A percentile compares a stretch with the other conserved stretches of the same genome.
phyloP scores from a whole-genome alignment of 2,888 invertebrate species.

The Orchesella flavescens region DNA sequence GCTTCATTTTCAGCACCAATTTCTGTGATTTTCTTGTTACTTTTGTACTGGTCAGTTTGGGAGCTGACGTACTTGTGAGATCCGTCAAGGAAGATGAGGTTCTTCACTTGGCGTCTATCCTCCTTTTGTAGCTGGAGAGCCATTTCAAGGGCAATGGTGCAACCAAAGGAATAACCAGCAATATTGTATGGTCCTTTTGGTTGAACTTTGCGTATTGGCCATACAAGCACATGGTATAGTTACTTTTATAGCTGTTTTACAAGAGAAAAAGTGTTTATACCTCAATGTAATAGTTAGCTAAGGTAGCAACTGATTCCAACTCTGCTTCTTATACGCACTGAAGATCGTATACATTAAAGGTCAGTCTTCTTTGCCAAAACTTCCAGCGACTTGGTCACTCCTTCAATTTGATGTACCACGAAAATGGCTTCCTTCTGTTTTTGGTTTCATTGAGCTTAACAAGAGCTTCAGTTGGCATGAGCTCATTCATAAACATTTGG shows the following conservation, averaged over 20 bases:
- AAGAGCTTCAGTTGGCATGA: constrained; percentile 85
- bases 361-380: constrained; percentile 83
- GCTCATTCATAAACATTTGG: constrained; percentile 76
- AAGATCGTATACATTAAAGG: constrained; percentile 88
- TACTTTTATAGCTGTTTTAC: neutral
- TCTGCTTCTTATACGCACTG: constrained; percentile 89
- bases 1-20: constrained; percentile 78
- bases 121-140: constrained; percentile 85
- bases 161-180: constrained; percentile 96
- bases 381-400: constrained; percentile 83
- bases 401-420: constrained; percentile 90
- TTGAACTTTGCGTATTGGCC: constrained; percentile 84
- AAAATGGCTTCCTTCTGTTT: constrained; percentile 74
- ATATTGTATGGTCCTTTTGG: constrained; percentile 89
- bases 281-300: constrained; percentile 83
- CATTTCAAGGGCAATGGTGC: constrained; percentile 96
- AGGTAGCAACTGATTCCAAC: constrained; percentile 80
- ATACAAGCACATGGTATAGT: constrained; percentile 38
- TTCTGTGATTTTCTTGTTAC: constrained; percentile 73
- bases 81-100: constrained; percentile 90
- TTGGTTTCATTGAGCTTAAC: constrained; percentile 77
- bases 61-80: constrained; percentile 87
- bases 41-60: constrained; percentile 81
- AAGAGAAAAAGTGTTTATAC: constrained; percentile 68
- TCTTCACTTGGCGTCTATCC: constrained; percentile 75